phyloP scores from a whole-genome alignment of 2,113 vertebrate species.

The Lichenostomus cassidix region DNA sequence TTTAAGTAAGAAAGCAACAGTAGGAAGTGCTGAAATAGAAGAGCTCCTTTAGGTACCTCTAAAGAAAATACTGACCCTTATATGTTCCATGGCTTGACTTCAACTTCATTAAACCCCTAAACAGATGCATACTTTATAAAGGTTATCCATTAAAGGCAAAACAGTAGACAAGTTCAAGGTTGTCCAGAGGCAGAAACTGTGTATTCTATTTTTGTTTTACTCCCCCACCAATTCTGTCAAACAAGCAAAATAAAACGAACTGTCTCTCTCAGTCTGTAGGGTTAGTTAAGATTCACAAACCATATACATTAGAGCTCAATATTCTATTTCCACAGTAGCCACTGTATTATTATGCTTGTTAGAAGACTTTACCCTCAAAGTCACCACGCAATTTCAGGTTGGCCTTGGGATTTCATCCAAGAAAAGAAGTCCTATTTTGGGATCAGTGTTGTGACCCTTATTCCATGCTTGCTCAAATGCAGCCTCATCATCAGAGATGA shows the following conservation, averaged over 20 bases:
- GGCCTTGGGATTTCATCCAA: conserved; percentile 31
- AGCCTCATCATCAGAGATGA: not conserved
- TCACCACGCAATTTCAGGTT: not conserved
- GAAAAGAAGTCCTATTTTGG: conserved; percentile 39
- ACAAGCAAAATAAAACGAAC: conserved; percentile 43
- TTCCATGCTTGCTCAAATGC: not conserved
- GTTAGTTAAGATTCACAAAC: conserved; percentile 43
- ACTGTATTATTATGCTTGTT: conserved; percentile 23
- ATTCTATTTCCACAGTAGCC: conserved; percentile 34
- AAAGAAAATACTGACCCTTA: conserved; percentile 14
- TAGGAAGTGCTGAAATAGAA: conserved; percentile 6
- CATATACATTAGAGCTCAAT: conserved; percentile 14
- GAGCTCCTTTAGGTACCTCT: not conserved
- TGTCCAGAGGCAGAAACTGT: not conserved
- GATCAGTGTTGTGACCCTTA: not conserved
- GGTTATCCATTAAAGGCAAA: conserved; percentile 39
- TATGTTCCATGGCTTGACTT: not conserved
- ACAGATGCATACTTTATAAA: conserved; percentile 27
- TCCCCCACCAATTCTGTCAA: conserved; percentile 7
- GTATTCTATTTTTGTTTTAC: conserved; percentile 18
- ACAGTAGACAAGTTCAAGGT: conserved; percentile 36
- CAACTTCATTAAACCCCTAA: conserved; percentile 30
- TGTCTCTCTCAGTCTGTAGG: not conserved
- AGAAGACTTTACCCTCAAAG: conserved; percentile 35
- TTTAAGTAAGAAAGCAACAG: not conserved